A percentile compares a stretch with the other conserved stretches of the same genome.
These are phyloP conservation scores for Platysteira castanea DNA, from an alignment of 2,113 vertebrate genomes.

Conservation along the genomic window DNA sequence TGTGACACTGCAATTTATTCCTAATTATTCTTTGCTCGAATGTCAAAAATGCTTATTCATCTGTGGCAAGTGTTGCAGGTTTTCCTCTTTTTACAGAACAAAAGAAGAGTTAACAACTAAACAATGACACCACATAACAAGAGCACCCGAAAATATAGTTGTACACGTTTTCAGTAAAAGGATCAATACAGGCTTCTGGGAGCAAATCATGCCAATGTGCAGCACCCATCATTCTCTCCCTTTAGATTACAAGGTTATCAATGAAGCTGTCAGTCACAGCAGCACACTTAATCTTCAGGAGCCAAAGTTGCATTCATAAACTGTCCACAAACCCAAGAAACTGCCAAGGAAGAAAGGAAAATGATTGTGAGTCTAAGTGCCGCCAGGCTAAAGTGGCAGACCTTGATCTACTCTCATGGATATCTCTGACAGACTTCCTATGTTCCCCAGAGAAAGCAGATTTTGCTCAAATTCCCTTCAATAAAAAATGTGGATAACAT, in stretches of 20 bases:
- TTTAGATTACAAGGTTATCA: background rate
- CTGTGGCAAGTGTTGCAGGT: background rate
- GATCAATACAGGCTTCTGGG: background rate
- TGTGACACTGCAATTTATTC: background rate
- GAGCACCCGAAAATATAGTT: background rate
- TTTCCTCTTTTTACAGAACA: background rate
- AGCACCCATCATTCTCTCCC: background rate
- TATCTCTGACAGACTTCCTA: background rate
- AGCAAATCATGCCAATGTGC: background rate
- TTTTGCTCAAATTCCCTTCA: background rate
- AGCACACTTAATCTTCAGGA: background rate
- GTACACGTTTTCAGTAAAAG: background rate
- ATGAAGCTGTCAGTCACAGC: background rate
- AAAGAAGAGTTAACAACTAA: background rate
- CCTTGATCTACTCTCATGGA: background rate
- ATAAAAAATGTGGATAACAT: background rate
- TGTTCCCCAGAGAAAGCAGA: background rate
- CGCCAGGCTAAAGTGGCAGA: background rate
- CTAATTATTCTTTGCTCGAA: background rate
- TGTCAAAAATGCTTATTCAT: background rate
- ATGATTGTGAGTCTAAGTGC: background rate
- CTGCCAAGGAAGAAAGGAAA: background rate
- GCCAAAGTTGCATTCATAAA: background rate
- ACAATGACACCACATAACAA: background rate
- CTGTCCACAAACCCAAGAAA: background rate